Evolutionary conservation across 2,113 vertebrate species (phyloP).

Genomic region (Dendrocopos noguchii): DNA sequence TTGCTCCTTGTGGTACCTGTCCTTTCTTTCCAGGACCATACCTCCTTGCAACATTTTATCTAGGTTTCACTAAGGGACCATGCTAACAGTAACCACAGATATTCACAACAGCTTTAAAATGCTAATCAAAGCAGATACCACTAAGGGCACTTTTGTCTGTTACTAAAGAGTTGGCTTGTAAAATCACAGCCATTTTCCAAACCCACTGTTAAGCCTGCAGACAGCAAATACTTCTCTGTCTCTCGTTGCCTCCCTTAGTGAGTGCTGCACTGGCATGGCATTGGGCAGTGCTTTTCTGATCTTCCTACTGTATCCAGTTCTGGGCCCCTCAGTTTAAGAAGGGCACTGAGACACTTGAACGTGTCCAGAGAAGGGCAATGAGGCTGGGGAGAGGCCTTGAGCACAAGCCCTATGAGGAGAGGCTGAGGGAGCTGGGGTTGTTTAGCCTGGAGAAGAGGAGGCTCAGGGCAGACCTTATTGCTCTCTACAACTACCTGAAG

Average conservation of each 20-base stretch:
- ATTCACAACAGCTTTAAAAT: background rate
- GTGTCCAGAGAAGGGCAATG: no score
- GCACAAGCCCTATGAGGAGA: no score
- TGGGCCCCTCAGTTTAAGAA: no score
- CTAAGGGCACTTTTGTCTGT: background rate
- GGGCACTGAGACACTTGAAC: no score
- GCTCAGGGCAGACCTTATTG: no score
- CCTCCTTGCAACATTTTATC: background rate
- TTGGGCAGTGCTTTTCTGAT: background rate
- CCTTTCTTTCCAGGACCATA: background rate
- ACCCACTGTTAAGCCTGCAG: background rate
- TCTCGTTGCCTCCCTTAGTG: background rate
- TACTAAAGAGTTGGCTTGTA: background rate
- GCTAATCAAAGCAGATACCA: background rate
- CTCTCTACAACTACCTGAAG: no score
- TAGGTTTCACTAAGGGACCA: background rate
- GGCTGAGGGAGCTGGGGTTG: no score
- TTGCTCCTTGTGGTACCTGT: background rate
- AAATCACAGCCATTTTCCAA: conserved; percentile 31
- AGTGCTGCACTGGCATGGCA: background rate
- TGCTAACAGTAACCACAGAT: background rate
- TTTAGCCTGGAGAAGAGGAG: no score
- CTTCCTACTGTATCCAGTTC: no score
- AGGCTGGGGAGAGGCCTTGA: no score
- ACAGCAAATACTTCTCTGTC: background rate